Base-by-base conservation (phyloP, 2,797 vertebrate species). In the Epinephelus malabaricus region DNA sequence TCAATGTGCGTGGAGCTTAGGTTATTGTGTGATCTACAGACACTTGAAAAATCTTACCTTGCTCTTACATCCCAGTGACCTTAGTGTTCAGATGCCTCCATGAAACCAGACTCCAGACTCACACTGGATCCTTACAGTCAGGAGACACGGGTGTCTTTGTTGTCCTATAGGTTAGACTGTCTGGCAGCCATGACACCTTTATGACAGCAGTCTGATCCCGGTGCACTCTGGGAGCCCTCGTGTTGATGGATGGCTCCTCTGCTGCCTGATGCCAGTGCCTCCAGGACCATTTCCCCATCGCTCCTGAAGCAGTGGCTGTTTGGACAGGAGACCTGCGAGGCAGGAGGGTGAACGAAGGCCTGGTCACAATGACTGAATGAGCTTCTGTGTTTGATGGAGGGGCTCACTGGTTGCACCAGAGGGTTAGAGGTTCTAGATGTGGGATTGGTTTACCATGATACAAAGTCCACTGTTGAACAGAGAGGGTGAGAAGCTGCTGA, bases 201-300 rank as follows among this genome's bases (percentile, higher is more conserved):
- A 88, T 86, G 92, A 93, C 67, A 86, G 90, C 81, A 45, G 79
- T 19, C 73, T 81, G 81, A 84, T 88, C 86, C 82, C 30, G 9
- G 85, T 46, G 76, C 72, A 61, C 87, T 83, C 84, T 81, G 70
- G 78, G 76, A 89, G 81, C 69, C 60, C 69, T 55, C 3, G 66
- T 18, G 86, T 73, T 93, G 92, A 94, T 89, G 89, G 90, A 92
- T 89, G 85, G 76, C 49, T 84, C 78, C 87, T 83, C 82, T 74
- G 86, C 79, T 67, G 72, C 67, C 56, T 53, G 19, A 40, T 84
- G 85, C 82, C 81, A 81, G 43, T 14, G 63, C 88, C 81, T 85
- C 62, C 54, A 73, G 64, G 61, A 76, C 67, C 64, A 27, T 74
- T 86, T 82, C 80, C 85, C 70, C 54, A 27, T 8, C 9, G 17